phyloP scores from a whole-genome alignment of 2,113 vertebrate species.

The Rhodinocichla rosea region DNA sequence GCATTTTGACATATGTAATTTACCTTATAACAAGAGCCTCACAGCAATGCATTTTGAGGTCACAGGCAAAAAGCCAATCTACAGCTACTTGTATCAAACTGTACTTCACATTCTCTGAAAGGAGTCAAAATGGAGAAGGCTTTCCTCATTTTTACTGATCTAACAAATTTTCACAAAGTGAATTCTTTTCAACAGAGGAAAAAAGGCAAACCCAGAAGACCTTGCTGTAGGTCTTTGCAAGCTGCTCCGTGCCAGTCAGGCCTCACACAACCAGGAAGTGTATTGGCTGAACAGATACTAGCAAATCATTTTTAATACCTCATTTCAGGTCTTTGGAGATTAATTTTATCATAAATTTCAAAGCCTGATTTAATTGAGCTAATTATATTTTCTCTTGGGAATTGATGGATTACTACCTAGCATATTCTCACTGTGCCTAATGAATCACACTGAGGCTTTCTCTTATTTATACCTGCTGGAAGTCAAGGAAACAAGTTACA shows the following conservation, averaged over 20 bases:
- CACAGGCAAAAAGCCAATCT: neutral
- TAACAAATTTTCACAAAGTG: neutral
- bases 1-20: neutral
- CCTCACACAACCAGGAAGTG: neutral
- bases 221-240: neutral
- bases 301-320: constrained; percentile 39
- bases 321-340: constrained; percentile 41
- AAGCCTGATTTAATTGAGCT: constrained; percentile 48
- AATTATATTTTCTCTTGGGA: constrained; percentile 61
- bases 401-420: constrained; percentile 35
- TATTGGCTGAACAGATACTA: neutral
- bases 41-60: neutral
- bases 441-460: constrained; percentile 10
- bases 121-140: neutral
- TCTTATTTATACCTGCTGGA: constrained; percentile 36
- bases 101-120: neutral
- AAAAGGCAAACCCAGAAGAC: neutral
- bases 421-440: neutral
- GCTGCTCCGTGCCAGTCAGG: neutral
- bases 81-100: neutral
- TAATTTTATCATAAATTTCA: constrained; percentile 56
- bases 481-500: neutral
- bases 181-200: neutral
- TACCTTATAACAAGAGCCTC: neutral
- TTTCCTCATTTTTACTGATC: neutral